These are phyloP conservation scores for Alexandromys fortis DNA, from an alignment of 2,113 vertebrate genomes.

Conservation along the genomic window DNA sequence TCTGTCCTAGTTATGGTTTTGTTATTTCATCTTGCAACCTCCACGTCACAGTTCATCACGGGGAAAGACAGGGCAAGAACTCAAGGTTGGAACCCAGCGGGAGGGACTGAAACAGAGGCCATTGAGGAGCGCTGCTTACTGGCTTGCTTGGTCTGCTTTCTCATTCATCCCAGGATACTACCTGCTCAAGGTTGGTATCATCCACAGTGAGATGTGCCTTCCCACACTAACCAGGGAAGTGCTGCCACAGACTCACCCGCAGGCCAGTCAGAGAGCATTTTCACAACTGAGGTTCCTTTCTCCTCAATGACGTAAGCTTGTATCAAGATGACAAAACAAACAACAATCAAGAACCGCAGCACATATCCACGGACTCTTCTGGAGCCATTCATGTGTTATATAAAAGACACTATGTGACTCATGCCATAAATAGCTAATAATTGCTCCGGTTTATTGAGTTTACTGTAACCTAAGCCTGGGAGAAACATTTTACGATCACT, in stretches of 20 bases:
- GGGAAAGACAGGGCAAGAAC: not conserved
- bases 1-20: not conserved
- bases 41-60: not conserved
- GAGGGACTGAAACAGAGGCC: not conserved
- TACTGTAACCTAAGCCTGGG: conserved; percentile 35
- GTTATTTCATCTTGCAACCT: not conserved
- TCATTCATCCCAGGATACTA: not conserved
- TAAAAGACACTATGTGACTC: conserved; percentile 61
- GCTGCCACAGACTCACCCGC: not conserved
- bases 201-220: not conserved
- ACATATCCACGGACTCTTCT: conserved; percentile 54
- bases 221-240: not conserved
- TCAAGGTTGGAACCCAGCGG: not conserved
- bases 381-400: conserved; percentile 56
- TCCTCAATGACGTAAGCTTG: not conserved
- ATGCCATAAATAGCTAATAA: conserved; percentile 59
- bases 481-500: conserved; percentile 48
- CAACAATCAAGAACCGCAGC: not conserved
- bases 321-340: not conserved
- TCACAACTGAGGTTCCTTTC: not conserved
- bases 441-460: conserved; percentile 50
- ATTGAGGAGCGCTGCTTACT: not conserved
- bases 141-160: not conserved
- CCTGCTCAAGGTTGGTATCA: not conserved
- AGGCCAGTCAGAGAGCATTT: not conserved